These are phyloP conservation scores for Malurus cyaneus DNA, from an alignment of 2,113 vertebrate genomes.

Conservation along the genomic window DNA sequence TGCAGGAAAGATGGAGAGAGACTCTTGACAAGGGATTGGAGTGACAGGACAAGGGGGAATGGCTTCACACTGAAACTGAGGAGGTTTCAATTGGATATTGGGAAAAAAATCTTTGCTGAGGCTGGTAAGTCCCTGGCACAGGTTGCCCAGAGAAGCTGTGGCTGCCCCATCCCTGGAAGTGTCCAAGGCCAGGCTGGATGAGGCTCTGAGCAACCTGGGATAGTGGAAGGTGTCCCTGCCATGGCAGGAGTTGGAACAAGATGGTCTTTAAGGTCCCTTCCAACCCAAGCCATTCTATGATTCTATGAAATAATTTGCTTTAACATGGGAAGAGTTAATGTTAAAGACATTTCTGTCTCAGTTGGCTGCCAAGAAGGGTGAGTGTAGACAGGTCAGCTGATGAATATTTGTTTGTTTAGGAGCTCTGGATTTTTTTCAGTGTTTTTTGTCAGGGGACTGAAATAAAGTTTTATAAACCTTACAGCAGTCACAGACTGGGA, in stretches of 20 bases:
- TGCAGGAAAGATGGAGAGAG: not conserved
- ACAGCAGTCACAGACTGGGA: not conserved
- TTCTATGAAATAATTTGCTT: not conserved
- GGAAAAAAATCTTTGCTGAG: not conserved
- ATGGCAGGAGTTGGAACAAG: accelerated
- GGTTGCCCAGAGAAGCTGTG: not conserved
- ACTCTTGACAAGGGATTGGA: not conserved
- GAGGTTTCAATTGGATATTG: accelerated
- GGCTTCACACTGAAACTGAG: not conserved
- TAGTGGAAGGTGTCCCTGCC: not conserved
- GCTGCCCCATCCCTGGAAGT: not conserved
- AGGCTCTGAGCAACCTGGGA: accelerated
- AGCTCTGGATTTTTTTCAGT: not conserved
- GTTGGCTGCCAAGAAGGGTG: not conserved
- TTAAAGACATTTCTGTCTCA: not conserved
- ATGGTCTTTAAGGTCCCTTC: not conserved
- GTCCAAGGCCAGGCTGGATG: accelerated
- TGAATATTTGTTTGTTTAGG: not conserved
- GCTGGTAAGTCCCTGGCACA: accelerated
- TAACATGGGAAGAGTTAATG: not conserved
- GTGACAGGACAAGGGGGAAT: not conserved
- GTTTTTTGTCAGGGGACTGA: not conserved
- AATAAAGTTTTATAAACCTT: not conserved
- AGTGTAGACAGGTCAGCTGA: not conserved
- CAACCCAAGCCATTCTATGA: not conserved